A percentile compares a stretch with the other conserved stretches of the same genome.
These are phyloP conservation scores for Xestia c-nigrum DNA, from an alignment of 2,888 invertebrate genomes.

Conservation along the genomic window DNA sequence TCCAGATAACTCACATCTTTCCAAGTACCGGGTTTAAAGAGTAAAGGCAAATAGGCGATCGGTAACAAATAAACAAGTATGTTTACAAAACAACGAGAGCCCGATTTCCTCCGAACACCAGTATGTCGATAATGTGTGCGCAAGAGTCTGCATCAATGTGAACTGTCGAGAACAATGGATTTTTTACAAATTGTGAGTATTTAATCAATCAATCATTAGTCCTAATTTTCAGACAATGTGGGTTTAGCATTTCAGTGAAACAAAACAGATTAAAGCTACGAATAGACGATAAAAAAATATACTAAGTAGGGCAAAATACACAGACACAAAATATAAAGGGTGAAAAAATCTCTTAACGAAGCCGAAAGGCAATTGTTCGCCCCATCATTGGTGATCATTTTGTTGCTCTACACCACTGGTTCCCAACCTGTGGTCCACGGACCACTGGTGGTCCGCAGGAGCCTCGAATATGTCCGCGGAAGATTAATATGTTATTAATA, in stretches of 20 bases:
- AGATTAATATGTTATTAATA: no score
- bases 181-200: slow-evolving; percentile 69
- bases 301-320: not conserved
- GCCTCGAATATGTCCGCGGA: no score
- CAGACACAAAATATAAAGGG: not conserved
- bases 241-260: not conserved
- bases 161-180: slow-evolving; percentile 65
- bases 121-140: slow-evolving; percentile 60
- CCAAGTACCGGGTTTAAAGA: not conserved
- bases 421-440: no score
- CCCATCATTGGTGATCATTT: no score
- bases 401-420: no score
- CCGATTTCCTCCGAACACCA: slow-evolving; percentile 59
- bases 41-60: slow-evolving; percentile 47
- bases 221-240: not conserved
- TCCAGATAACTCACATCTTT: not conserved
- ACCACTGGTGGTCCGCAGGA: no score
- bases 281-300: not conserved
- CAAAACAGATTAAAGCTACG: not conserved
- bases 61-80: slow-evolving; percentile 45
- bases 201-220: not conserved
- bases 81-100: slow-evolving; percentile 69
- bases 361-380: no score
- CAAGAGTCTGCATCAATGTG: slow-evolving; percentile 51
- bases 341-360: no score